Evolutionary conservation across 1,140 invertebrate genomes (phyloP).

Genomic region (Piezodorus guildinii): DNA sequence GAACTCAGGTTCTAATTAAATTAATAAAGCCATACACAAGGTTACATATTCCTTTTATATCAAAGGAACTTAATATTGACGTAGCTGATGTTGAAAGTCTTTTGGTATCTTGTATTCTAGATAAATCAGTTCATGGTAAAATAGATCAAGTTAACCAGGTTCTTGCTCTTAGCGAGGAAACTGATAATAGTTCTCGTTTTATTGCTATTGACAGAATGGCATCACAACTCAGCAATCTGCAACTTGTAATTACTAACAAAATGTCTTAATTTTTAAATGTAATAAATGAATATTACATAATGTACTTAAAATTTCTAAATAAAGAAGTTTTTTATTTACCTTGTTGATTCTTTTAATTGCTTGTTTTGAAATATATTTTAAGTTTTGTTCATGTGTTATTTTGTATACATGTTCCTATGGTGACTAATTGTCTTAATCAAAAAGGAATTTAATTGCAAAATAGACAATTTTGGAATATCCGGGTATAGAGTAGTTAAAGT

Average conservation of each 20-base stretch:
- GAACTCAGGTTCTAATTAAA: slow-evolving; percentile 92
- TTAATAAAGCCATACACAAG: slow-evolving; percentile 96
- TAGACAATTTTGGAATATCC: no score
- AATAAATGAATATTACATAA: no score
- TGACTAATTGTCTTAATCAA: no score
- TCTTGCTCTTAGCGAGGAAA: slow-evolving; percentile 73
- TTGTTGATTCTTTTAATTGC: no score
- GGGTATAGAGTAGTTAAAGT: no score
- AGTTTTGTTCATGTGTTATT: no score
- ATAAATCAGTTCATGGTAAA: slow-evolving; percentile 89
- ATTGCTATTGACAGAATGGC: slow-evolving; percentile 94
- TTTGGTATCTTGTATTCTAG: slow-evolving; percentile 94
- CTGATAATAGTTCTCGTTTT: slow-evolving; percentile 72
- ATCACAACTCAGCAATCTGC: slow-evolving; percentile 74
- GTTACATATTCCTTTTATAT: slow-evolving; percentile 96
- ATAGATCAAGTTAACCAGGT: slow-evolving; percentile 97
- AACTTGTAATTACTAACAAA: slow-evolving; percentile 79
- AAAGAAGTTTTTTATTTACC: no score
- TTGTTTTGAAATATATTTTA: no score
- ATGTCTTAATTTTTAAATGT: slow-evolving; percentile 43
- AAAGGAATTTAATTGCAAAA: no score
- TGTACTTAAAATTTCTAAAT: no score
- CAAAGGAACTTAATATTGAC: slow-evolving; percentile 94
- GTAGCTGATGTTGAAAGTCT: slow-evolving; percentile 91
- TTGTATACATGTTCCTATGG: no score